Conservation (phyloP, 2,113 vertebrate genomes). For the Prietella phreatophila region DNA sequence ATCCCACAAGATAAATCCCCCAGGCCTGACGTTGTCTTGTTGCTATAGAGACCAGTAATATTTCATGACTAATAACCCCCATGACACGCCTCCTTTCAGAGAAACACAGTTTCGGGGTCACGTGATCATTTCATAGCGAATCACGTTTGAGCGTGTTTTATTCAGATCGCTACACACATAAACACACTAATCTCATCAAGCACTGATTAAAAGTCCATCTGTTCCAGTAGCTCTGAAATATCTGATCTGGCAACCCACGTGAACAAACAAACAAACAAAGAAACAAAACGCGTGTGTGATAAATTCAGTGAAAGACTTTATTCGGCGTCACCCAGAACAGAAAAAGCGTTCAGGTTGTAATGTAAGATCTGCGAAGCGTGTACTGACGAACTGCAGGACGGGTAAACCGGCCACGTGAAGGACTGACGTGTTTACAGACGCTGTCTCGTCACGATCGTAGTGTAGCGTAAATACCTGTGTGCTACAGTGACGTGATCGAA, state of each 20-base stretch:
- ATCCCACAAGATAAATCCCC: background rate
- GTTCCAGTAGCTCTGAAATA: background rate
- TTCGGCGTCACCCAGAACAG: background rate
- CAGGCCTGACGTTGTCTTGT: background rate
- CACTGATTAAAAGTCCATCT: background rate
- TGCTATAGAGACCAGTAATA: background rate
- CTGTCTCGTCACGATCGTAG: too few relatives aligned
- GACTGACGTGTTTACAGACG: too few relatives aligned
- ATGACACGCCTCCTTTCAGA: background rate
- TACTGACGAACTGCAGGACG: too few relatives aligned
- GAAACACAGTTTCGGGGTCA: background rate
- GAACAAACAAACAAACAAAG: conserved; percentile 2
- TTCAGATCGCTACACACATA: too few relatives aligned
- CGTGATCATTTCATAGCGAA: background rate
- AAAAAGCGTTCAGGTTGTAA: background rate
- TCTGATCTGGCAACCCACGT: background rate
- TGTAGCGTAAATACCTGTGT: too few relatives aligned
- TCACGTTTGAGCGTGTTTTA: background rate
- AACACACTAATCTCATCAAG: background rate
- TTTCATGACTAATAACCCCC: too few relatives aligned
- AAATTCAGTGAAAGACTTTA: background rate
- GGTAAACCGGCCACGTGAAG: too few relatives aligned
- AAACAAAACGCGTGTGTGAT: background rate
- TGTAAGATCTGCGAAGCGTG: background rate
- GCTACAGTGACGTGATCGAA: too few relatives aligned